Conservation (phyloP, 1,140 invertebrate species). For the Protaetia brevitarsis region DNA sequence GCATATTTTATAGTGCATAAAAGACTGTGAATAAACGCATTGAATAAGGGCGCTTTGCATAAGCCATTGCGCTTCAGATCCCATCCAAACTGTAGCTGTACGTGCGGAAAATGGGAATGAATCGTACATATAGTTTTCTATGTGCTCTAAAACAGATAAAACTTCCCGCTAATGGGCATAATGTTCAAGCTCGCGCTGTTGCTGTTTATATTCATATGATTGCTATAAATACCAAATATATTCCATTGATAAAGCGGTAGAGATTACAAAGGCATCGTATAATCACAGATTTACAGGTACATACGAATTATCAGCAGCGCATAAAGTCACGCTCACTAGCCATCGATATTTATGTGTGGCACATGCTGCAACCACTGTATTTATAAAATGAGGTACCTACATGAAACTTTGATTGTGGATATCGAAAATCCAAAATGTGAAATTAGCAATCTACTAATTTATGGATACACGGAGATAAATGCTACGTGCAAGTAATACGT, state of each 20-base stretch:
- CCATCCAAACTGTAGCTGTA: not conserved
- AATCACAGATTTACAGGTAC: not conserved
- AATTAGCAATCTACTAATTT: too few species aligned
- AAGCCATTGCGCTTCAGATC: constrained; percentile 1
- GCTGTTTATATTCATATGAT: not conserved
- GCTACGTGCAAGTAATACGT: too few species aligned
- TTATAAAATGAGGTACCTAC: not conserved
- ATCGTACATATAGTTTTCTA: not conserved
- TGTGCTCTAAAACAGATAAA: not conserved
- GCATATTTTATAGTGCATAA: constrained; percentile 2
- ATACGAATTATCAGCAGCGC: not conserved
- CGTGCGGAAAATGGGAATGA: constrained; percentile 5
- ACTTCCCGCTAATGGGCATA: not conserved
- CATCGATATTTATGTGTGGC: not conserved
- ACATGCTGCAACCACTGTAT: not conserved
- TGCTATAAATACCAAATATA: not conserved
- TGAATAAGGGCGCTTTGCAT: constrained; percentile 13
- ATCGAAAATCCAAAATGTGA: not conserved
- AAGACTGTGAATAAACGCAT: not conserved
- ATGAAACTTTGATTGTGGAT: not conserved
- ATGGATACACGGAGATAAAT: too few species aligned
- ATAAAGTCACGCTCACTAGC: not conserved
- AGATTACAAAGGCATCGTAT: not conserved
- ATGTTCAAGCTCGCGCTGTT: not conserved
- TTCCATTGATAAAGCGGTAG: not conserved